Base-by-base conservation (phyloP, 30 jellyfish, hydroid and myxozoan species). In the Cassiopea xamachana region DNA sequence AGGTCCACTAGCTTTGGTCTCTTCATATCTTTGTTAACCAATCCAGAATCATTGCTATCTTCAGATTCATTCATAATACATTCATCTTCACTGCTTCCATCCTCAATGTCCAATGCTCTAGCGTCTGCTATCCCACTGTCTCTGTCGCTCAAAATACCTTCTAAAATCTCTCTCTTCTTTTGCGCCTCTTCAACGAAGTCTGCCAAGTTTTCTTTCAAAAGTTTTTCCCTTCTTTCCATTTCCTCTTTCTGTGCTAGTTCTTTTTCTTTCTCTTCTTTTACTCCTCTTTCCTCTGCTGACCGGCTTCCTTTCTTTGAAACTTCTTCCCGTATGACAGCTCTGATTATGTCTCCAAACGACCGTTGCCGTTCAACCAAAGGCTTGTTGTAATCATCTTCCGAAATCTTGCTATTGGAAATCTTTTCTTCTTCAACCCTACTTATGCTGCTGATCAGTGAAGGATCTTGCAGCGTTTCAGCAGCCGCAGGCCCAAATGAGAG, bases 361-460 rank as follows among this genome's bases (percentile, higher is more conserved):
- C 62, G 69, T 74, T 88, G 95, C 14, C 95, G 46, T 69, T 88
- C 91, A 5, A 43, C 47, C 69, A 88, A 79, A 12, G 95, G 86
- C 60, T 69, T 78, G 87, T 69, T 55, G 71, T 70, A 69, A 17
- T 88, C 87, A 2, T 73, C 86, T 12, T 88, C 90, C 14, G 85
- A 19, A 39, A 88, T 70, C 19, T 69, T 15, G 43, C 86, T 44
- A 14, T 74, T 82, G 2, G 87, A 48, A 44, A 70, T 47, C 82
- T 69, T 79, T 58, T 76, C 69, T 9, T 77, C 79, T 13, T 88
- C 95, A 58, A 88, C 60, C 69, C 48, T 79, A 12, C 58, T 70
- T 55, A 77, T 71, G 4, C 69, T 71, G 13, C 68, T 83, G 13
- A 68, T 73, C 58, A 88, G 71, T 2, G 95, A 51, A 14, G 78